Evolutionary conservation across 2,888 invertebrate species (phyloP).

Genomic region (Stenoptilia bipunctidactyla): DNA sequence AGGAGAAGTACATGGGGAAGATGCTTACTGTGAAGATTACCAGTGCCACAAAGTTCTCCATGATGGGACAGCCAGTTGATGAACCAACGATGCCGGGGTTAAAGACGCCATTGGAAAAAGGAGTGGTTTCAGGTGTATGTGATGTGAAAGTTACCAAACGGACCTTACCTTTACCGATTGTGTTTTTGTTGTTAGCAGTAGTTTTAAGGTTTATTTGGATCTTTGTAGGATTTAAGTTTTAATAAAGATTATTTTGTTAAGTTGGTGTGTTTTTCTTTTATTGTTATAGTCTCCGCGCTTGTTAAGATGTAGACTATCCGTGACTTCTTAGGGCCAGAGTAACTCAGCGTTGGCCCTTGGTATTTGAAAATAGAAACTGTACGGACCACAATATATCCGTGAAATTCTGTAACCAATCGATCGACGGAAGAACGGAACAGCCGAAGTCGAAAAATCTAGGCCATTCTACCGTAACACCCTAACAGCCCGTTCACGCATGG

Average conservation of each 20-base stretch:
- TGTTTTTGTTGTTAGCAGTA: conserved; percentile 46
- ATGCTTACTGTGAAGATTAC: conserved; percentile 82
- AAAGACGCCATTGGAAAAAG: conserved; percentile 63
- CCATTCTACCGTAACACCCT: too few species aligned
- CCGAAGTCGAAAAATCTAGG: too few species aligned
- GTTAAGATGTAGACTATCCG: too few species aligned
- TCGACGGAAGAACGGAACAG: too few species aligned
- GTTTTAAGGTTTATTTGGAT: conserved; percentile 51
- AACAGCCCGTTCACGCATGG: too few species aligned
- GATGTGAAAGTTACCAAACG: conserved; percentile 21
- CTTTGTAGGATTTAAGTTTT: conserved; percentile 29
- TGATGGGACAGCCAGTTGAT: conserved; percentile 77
- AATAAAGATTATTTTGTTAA: conserved; percentile 19
- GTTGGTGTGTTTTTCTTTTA: conserved; percentile 17
- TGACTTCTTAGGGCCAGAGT: too few species aligned
- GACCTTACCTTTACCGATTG: conserved; percentile 36
- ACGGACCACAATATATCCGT: too few species aligned
- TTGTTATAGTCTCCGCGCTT: conserved; percentile 11
- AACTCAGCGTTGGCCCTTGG: too few species aligned
- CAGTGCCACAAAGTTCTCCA: conserved; percentile 80
- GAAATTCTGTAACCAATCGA: too few species aligned
- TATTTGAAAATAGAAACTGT: too few species aligned
- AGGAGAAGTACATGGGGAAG: conserved; percentile 83
- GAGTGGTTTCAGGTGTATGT: conserved; percentile 66
- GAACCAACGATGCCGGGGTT: conserved; percentile 67